phyloP scores from a whole-genome alignment of 2,888 invertebrate genomes.

The Onthophagus sagittarius region DNA sequence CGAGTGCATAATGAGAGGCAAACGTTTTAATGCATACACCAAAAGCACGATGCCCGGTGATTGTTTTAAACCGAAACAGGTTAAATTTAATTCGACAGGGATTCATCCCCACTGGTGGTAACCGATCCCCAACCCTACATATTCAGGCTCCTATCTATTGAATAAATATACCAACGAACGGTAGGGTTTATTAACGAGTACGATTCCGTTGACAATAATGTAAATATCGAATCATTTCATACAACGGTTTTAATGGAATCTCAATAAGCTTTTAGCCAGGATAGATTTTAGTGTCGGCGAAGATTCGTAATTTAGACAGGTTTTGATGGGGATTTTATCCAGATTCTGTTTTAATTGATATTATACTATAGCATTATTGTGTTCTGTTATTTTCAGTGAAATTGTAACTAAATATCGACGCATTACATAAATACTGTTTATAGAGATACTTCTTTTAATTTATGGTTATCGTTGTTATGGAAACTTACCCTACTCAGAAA shows the following conservation, averaged over 20 bases:
- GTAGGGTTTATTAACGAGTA: not conserved
- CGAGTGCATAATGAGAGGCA: constrained; percentile 1
- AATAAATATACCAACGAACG: constrained; percentile 1
- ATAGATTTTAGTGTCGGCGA: constrained; percentile 4
- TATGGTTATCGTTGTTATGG: no score
- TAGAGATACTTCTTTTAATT: no score
- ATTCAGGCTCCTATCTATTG: not conserved
- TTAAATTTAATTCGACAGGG: constrained; percentile 7
- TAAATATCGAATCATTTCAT: constrained; percentile 9
- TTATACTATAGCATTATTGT: not conserved
- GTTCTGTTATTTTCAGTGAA: not conserved
- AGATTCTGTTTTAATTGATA: not conserved
- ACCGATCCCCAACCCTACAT: not conserved
- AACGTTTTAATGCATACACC: not conserved
- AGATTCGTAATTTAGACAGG: not conserved
- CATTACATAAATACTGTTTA: no score
- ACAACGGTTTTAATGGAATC: constrained; percentile 2
- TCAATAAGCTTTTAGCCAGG: constrained; percentile 3
- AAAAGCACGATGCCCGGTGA: not conserved
- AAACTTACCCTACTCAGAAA: no score
- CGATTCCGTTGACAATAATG: constrained; percentile 5
- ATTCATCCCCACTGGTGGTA: not conserved
- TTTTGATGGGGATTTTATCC: not conserved
- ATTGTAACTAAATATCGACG: not conserved
- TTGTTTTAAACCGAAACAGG: constrained; percentile 8